These are phyloP conservation scores for Dreissena rostriformis DNA, from an alignment of 1,140 invertebrate genomes.

Conservation along the genomic window DNA sequence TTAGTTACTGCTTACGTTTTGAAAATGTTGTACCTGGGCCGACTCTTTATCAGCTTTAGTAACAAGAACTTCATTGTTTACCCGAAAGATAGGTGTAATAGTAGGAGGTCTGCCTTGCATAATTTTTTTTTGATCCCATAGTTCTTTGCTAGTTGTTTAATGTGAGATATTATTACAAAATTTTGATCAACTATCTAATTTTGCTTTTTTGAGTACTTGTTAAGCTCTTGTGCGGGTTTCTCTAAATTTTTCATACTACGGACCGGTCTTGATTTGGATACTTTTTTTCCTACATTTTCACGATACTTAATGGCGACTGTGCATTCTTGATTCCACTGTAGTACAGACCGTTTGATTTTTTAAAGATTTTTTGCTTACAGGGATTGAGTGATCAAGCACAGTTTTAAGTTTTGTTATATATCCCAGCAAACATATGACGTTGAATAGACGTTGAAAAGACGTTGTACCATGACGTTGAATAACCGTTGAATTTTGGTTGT, in stretches of 20 bases:
- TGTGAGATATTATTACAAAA: background rate
- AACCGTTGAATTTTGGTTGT: too few species aligned
- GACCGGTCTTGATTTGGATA: background rate
- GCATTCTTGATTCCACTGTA: background rate
- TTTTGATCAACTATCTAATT: background rate
- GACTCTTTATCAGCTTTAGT: background rate
- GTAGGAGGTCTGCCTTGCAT: background rate
- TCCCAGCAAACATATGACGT: too few species aligned
- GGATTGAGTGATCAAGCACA: background rate
- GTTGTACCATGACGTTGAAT: too few species aligned
- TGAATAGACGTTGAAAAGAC: too few species aligned
- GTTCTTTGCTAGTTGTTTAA: constrained; percentile 6
- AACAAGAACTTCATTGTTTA: background rate
- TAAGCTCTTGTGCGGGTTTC: background rate
- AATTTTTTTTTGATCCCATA: background rate
- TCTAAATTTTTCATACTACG: background rate
- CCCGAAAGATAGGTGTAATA: background rate
- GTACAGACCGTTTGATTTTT: background rate
- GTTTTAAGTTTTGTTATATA: background rate
- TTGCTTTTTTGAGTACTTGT: constrained; percentile 1
- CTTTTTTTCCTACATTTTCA: background rate
- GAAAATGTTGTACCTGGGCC: background rate
- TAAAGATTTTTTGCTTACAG: background rate
- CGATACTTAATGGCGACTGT: background rate
- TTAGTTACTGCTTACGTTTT: background rate